Percentiles rank a stretch among this genome's conserved stretches.
These are phyloP conservation scores for Coluber constrictor DNA, from an alignment of 2,797 vertebrate species.

Conservation along the genomic window DNA sequence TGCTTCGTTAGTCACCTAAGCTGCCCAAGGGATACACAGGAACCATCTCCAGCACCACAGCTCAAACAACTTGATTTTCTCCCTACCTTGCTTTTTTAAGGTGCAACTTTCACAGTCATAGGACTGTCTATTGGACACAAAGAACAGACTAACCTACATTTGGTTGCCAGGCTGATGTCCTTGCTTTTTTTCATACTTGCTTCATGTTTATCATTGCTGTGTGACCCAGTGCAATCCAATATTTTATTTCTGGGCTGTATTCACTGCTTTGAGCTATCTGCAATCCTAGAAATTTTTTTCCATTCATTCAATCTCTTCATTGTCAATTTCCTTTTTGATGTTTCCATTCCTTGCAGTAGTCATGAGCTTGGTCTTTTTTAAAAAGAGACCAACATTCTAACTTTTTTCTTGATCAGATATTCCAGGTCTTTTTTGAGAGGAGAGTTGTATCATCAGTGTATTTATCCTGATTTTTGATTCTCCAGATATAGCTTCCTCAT, in stretches of 20 bases:
- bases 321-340: not conserved
- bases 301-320: not conserved
- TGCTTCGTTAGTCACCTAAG: not conserved
- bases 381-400: not conserved
- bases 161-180: not conserved
- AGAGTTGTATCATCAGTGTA: not conserved
- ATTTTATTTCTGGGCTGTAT: not conserved
- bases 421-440: not conserved
- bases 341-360: not conserved
- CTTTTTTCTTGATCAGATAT: not conserved
- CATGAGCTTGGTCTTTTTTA: not conserved
- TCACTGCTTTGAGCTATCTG: not conserved
- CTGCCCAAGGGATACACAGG: not conserved
- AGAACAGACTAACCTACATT: not conserved
- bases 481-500: not conserved
- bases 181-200: not conserved
- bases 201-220: not conserved
- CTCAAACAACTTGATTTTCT: not conserved
- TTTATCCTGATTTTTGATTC: not conserved
- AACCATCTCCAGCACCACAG: not conserved
- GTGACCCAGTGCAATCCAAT: not conserved
- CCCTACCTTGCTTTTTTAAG: not conserved
- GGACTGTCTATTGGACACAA: not conserved
- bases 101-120: not conserved
- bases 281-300: not conserved